phyloP scores from a whole-genome alignment of 2,888 invertebrate genomes.

The Acanthosepion esculentum region DNA sequence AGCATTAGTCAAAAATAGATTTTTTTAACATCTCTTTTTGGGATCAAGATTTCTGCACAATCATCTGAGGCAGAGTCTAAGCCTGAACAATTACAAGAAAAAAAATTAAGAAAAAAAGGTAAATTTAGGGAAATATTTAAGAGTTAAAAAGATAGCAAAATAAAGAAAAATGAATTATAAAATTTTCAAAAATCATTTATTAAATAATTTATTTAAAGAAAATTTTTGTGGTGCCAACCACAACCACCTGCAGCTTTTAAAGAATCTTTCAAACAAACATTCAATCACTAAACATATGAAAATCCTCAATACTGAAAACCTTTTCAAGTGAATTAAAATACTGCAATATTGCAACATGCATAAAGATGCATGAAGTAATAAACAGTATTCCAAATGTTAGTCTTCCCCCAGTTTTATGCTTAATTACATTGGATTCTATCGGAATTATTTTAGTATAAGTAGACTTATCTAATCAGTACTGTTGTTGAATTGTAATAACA shows the following conservation, averaged over 20 bases:
- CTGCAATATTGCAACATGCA: not conserved
- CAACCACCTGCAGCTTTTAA: conserved; percentile 33
- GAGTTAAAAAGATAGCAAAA: no score
- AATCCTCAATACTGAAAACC: not conserved
- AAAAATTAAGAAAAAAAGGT: no score
- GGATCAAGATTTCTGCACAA: no score
- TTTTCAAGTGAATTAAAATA: not conserved
- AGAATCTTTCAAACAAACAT: not conserved
- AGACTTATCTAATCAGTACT: not conserved
- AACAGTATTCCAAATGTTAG: not conserved
- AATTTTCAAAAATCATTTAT: not conserved
- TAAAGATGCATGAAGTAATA: not conserved
- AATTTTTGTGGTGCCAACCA: not conserved
- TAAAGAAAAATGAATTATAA: not conserved
- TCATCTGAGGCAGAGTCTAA: no score
- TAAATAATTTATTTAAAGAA: not conserved
- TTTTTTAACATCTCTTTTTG: no score
- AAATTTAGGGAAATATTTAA: not conserved
- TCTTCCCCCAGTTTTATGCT: not conserved
- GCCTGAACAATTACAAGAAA: no score
- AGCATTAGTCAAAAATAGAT: no score
- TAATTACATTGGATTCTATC: not conserved
- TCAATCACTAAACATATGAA: not conserved
- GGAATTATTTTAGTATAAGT: not conserved
- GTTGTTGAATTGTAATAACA: not conserved